Conservation (phyloP, 2,113 vertebrate species). For the Chaetura pelagica region DNA sequence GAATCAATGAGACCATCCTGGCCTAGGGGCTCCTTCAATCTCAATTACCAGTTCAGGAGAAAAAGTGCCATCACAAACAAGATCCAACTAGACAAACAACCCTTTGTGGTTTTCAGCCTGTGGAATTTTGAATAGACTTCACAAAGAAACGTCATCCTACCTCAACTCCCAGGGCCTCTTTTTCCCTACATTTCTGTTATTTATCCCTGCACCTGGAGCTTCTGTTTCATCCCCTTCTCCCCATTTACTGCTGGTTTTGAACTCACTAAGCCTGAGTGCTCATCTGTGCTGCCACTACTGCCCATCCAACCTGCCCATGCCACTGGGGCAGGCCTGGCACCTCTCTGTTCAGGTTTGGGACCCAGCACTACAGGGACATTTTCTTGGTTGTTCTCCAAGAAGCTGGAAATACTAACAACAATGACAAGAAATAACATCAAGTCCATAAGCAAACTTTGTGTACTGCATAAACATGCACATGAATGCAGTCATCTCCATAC, state of each 20-base stretch:
- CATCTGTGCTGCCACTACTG: rapidly evolving
- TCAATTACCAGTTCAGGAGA: neutral
- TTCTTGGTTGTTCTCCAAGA: neutral
- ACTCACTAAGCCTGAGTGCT: neutral
- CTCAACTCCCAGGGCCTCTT: neutral
- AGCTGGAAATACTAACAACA: neutral
- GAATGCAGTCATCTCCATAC: neutral
- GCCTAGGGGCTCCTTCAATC: neutral
- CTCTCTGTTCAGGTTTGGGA: neutral
- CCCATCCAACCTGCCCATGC: neutral
- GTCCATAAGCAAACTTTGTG: neutral
- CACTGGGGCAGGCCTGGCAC: neutral
- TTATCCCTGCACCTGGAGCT: neutral
- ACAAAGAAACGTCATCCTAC: neutral
- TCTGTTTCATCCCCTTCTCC: neutral
- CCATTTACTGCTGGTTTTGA: rapidly evolving
- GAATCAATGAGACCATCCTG: neutral
- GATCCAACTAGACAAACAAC: neutral
- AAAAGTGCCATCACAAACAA: neutral
- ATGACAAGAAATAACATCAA: neutral
- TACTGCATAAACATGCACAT: neutral
- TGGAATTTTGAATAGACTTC: neutral
- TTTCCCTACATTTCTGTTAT: neutral
- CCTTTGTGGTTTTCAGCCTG: neutral
- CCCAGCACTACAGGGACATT: neutral